A percentile compares a stretch with the other conserved stretches of the same genome.
These are phyloP conservation scores for Desmophyllum pertusum DNA, from an alignment of 92 coral and sea anemone species.

Conservation along the genomic window DNA sequence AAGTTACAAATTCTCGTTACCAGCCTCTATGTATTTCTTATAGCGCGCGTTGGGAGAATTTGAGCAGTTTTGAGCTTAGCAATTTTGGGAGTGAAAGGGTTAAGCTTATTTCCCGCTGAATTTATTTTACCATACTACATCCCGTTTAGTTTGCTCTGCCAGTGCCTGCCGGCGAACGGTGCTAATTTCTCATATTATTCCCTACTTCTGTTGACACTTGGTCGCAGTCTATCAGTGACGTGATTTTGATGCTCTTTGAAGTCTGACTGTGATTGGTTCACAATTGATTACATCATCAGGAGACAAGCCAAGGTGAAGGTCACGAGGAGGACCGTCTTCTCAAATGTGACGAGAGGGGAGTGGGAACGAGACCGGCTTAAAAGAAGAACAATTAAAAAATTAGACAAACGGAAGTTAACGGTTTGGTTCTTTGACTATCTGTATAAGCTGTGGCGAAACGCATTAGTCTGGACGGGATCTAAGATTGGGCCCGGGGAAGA, in stretches of 20 bases:
- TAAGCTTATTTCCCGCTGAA: not conserved
- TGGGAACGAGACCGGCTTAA: constrained; percentile 13
- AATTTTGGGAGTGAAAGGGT: no score
- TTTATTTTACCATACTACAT: not conserved
- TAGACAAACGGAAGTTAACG: not conserved
- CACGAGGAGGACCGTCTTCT: constrained; percentile 4
- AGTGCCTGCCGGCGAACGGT: not conserved
- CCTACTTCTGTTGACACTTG: not conserved
- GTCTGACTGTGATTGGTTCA: not conserved
- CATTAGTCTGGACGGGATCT: not conserved
- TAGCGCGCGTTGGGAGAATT: not conserved
- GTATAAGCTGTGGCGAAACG: no score
- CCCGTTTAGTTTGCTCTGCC: not conserved
- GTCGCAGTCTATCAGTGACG: not conserved
- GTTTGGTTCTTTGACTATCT: not conserved
- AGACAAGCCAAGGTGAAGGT: constrained; percentile 15
- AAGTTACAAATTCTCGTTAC: not conserved
- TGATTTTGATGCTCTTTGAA: not conserved
- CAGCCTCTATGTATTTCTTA: not conserved
- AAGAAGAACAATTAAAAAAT: not conserved
- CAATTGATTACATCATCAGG: constrained; percentile 6
- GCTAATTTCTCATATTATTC: not conserved
- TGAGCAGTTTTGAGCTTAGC: no score
- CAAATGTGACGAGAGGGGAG: constrained; percentile 18
- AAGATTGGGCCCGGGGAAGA: not conserved